Base-by-base conservation (phyloP, 2,888 invertebrate species). In the Megastigmus dorsalis region DNA sequence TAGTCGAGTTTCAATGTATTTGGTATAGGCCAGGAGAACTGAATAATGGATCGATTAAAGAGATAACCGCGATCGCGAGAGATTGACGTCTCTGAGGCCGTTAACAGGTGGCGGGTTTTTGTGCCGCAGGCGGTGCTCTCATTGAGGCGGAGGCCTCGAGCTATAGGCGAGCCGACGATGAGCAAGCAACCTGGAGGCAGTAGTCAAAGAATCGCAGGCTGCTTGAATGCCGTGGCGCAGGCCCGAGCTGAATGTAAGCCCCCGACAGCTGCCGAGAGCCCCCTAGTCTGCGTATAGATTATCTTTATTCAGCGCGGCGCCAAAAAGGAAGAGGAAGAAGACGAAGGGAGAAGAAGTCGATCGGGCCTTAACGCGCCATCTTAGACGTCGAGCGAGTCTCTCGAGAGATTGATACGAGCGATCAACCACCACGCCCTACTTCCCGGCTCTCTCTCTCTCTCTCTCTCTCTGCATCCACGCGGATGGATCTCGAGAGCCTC, bases 321-420 rank as follows among this genome's bases (percentile, higher is more conserved):
- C n/a, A n/a, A n/a, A n/a, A n/a, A n/a, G n/a, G n/a, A n/a, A n/a
- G n/a, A n/a, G n/a, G n/a, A n/a, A 48, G 26, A 48, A 23, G 26
- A 2, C 10, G 18, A 13, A 13, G 48, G 10, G 18, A 15, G 10
- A 15, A 38, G 9, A 65, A 65, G 41, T 41, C 26, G 54, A 65
- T 38, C 52, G n/a, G n/a, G 28, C 15, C 20, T 20, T 38, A 38
- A 59, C 5, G 28, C 59, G 23, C 13, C 43, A 43, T 13, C 28
- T 43, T 43, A 43, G 26, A 59, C 13, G 18, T 15, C n/a, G 18
- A 38, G 23, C 10, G 15, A 4, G 23, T 45, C n/a, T n/a, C n/a
- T n/a, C n/a, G 18, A 60, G 75, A 77, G 79, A 79, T 77, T 77
- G 77, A 78, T 78, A 77, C 50, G 65, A 67, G 63, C 48, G 74